phyloP scores from a whole-genome alignment of 2,113 vertebrate species.

The Phylloscopus trochiloides region DNA sequence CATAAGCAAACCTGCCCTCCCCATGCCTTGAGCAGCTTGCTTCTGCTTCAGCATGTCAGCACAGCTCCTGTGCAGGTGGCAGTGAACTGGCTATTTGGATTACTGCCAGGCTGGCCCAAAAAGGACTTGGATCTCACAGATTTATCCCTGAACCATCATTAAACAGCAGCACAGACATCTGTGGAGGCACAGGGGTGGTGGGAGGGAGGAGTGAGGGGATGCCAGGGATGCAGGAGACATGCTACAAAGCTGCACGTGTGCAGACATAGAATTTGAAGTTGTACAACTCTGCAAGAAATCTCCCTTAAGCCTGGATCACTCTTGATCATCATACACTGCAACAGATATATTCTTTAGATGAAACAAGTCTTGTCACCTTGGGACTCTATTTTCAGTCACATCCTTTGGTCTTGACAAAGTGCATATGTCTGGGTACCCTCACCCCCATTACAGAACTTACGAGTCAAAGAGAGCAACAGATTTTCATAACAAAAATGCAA shows the following conservation, averaged over 20 bases:
- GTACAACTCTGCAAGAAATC: neutral
- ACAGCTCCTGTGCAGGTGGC: neutral
- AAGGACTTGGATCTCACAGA: neutral
- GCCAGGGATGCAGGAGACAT: neutral
- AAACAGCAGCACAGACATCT: neutral
- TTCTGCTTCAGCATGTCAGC: neutral
- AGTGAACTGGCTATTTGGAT: neutral
- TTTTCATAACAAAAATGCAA: neutral
- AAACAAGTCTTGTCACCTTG: neutral
- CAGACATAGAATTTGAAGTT: neutral
- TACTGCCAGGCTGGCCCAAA: neutral
- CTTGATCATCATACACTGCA: neutral
- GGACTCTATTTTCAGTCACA: neutral
- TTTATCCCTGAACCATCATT: neutral
- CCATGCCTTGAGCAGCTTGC: neutral
- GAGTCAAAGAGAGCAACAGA: neutral
- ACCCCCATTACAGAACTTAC: neutral
- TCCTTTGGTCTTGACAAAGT: neutral
- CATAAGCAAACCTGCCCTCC: neutral
- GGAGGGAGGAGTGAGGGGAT: neutral
- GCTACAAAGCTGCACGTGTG: neutral
- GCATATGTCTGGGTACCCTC: neutral
- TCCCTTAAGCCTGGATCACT: neutral
- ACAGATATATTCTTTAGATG: neutral
- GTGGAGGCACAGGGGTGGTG: neutral